Conservation (phyloP, 2,113 vertebrate species). For the Eurystomus gularis region DNA sequence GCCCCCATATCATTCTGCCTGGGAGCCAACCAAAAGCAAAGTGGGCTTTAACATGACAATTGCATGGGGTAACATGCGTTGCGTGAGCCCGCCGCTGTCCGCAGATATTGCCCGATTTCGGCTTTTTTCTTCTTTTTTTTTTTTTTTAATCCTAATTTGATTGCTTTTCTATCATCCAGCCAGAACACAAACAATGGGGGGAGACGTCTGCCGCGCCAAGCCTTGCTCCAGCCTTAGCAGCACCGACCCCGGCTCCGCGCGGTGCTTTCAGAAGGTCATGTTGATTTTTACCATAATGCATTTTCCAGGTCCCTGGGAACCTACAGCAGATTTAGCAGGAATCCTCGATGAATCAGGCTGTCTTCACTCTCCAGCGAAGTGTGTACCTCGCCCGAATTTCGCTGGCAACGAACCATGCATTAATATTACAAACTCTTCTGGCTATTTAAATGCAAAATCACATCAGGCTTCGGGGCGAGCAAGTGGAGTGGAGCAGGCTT, state of each 20-base stretch:
- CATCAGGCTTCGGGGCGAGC: neutral
- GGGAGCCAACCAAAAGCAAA: neutral
- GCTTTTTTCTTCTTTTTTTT: neutral
- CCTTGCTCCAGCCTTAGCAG: neutral
- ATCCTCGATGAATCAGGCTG: neutral
- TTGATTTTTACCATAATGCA: neutral
- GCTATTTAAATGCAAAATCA: neutral
- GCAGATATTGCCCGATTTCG: accelerated
- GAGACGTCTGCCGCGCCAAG: neutral
- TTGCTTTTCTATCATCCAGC: neutral
- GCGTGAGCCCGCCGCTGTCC: neutral
- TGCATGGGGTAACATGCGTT: neutral
- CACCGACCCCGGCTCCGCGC: neutral
- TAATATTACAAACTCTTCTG: neutral
- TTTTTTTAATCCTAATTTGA: neutral
- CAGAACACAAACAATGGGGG: neutral
- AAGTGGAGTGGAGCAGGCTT: neutral
- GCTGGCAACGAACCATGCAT: neutral
- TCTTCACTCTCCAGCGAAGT: neutral
- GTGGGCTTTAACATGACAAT: neutral
- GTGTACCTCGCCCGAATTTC: neutral
- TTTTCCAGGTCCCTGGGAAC: slow-evolving; percentile 13
- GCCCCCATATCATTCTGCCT: neutral
- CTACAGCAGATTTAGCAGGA: neutral
- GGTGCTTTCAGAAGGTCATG: neutral